Evolutionary conservation across 1,140 invertebrate species (phyloP).

Genomic region (Leptinotarsa defecta): DNA sequence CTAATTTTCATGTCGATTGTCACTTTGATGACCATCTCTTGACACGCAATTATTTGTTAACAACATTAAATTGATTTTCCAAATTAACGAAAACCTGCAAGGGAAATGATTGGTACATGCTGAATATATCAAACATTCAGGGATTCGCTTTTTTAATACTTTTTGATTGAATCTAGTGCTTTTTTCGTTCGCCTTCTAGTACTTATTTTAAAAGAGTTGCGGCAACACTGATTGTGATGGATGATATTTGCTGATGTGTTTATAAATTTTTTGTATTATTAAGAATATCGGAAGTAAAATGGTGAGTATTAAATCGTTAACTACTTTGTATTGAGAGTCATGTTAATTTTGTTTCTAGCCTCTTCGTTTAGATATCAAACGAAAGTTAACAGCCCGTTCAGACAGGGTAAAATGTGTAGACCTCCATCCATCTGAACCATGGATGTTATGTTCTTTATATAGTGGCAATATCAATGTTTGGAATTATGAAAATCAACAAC

Average conservation of each 20-base stretch:
- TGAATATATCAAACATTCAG: too few relatives aligned
- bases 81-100: too few relatives aligned
- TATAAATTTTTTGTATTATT: background rate
- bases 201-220: too few relatives aligned
- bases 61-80: too few relatives aligned
- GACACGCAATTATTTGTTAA: too few relatives aligned
- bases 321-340: background rate
- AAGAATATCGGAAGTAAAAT: background rate
- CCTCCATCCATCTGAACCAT: conserved; percentile 95
- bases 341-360: conserved; percentile 67
- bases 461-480: conserved; percentile 99
- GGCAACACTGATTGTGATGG: background rate
- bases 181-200: too few relatives aligned
- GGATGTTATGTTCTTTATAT: conserved; percentile 97
- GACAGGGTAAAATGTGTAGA: conserved; percentile 98
- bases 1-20: too few relatives aligned
- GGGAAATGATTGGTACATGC: too few relatives aligned
- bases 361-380: conserved; percentile 95
- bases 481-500: conserved; percentile 94
- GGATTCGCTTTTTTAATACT: too few relatives aligned
- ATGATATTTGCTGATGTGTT: background rate
- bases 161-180: too few relatives aligned
- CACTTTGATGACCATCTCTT: too few relatives aligned
- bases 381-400: conserved; percentile 94
- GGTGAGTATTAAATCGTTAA: background rate